These are phyloP conservation scores for Rattus rattus DNA, from an alignment of 2,113 vertebrate genomes.

Conservation along the genomic window DNA sequence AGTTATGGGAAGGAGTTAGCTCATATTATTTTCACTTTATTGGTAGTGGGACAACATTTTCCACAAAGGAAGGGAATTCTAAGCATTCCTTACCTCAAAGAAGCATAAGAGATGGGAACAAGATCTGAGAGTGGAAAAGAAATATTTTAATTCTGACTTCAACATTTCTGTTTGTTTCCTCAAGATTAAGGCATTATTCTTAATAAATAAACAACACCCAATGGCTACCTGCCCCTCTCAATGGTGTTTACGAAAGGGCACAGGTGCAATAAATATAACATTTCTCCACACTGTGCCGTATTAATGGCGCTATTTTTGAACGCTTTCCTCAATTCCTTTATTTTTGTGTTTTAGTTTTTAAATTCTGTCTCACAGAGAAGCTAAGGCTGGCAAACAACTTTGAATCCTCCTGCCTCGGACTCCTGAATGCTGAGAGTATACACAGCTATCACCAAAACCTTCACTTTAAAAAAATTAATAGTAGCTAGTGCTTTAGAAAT, in stretches of 20 bases:
- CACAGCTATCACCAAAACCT: neutral
- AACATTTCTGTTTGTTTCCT: neutral
- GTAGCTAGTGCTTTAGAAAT: neutral
- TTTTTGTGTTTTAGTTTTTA: neutral
- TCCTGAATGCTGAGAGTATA: neutral
- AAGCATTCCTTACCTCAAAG: neutral
- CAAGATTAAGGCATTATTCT: neutral
- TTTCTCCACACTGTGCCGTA: neutral
- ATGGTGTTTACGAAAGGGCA: neutral
- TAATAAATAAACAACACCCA: neutral
- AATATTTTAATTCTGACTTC: neutral
- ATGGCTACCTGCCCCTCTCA: neutral
- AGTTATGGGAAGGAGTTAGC: neutral
- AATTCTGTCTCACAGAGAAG: neutral
- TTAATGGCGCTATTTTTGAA: neutral
- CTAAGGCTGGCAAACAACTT: neutral
- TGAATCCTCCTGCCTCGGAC: neutral
- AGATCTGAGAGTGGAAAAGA: neutral
- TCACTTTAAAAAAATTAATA: neutral
- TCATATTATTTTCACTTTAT: slow-evolving; percentile 35
- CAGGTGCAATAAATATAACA: neutral
- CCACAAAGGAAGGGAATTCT: neutral
- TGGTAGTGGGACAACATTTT: neutral
- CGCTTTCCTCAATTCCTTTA: neutral
- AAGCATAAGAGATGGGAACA: neutral